phyloP scores from a whole-genome alignment of 2,888 invertebrate genomes.

The Phytoseiulus persimilis region DNA sequence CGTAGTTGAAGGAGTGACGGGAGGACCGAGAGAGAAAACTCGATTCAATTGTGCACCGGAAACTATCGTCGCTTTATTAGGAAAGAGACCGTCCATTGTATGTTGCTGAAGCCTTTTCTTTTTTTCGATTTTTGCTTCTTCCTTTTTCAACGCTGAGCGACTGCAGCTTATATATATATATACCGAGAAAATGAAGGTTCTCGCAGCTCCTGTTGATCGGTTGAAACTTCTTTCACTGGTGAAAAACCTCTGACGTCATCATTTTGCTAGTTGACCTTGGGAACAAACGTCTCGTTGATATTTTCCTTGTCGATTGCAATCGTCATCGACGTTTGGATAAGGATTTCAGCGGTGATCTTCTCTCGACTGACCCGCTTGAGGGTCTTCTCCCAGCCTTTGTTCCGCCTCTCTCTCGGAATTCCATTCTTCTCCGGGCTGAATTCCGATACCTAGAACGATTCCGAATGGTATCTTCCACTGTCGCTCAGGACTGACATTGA shows the following conservation, averaged over 20 bases:
- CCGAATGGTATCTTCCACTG: neutral
- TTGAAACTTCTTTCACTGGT: neutral
- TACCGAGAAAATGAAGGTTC: neutral
- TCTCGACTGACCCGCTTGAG: neutral
- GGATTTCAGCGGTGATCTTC: neutral
- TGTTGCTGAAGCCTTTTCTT: neutral
- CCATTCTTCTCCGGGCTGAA: neutral
- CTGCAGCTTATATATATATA: neutral
- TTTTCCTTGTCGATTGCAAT: neutral
- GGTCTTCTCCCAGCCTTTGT: neutral
- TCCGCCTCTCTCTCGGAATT: neutral
- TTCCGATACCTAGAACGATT: neutral
- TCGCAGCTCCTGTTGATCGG: neutral
- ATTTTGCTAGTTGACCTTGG: neutral
- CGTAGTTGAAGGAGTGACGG: neutral
- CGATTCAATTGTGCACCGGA: neutral
- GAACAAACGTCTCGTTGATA: neutral
- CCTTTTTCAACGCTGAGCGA: neutral
- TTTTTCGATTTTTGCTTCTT: neutral
- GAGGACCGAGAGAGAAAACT: neutral
- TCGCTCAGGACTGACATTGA: neutral
- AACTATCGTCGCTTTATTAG: neutral
- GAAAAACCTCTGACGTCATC: neutral
- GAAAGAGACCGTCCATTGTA: neutral
- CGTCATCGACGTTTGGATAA: neutral